Percentiles rank a stretch among this genome's conserved stretches.
Evolutionary conservation across 2,888 invertebrate genomes (phyloP).

Genomic region (Agrilus cyanescens): DNA sequence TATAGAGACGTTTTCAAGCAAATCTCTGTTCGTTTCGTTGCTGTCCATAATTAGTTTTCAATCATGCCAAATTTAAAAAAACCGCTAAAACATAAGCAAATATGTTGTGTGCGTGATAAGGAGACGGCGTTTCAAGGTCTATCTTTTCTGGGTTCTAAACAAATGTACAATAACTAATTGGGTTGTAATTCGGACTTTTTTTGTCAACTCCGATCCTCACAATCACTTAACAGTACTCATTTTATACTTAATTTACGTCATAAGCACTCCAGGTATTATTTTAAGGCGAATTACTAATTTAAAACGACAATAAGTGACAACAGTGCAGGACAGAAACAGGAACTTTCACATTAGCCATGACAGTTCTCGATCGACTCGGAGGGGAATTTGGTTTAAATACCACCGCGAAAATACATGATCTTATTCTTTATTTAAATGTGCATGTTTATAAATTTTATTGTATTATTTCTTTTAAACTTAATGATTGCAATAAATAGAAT

Average conservation of each 20-base stretch:
- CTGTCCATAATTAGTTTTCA: conserved; percentile 22
- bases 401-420: too few relatives aligned
- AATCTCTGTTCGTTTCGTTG: conserved; percentile 17
- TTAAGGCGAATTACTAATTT: conserved; percentile 1
- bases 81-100: too few relatives aligned
- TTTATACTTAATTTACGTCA: background rate
- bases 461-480: too few relatives aligned
- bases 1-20: conserved; percentile 28
- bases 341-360: background rate
- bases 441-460: too few relatives aligned
- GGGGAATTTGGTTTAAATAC: too few relatives aligned
- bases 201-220: too few relatives aligned
- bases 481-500: too few relatives aligned
- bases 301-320: conserved; percentile 35
- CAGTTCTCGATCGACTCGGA: too few relatives aligned
- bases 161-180: background rate
- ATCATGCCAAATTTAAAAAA: too few relatives aligned
- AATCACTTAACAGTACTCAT: background rate
- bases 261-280: background rate
- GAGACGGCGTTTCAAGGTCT: conserved; percentile 34
- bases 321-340: conserved; percentile 27
- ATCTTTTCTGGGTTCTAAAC: conserved; percentile 3
- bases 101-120: too few relatives aligned
- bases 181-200: background rate
- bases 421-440: too few relatives aligned